Base-by-base conservation (phyloP, 2,113 vertebrate genomes). In the Amblyopsis rosae region DNA sequence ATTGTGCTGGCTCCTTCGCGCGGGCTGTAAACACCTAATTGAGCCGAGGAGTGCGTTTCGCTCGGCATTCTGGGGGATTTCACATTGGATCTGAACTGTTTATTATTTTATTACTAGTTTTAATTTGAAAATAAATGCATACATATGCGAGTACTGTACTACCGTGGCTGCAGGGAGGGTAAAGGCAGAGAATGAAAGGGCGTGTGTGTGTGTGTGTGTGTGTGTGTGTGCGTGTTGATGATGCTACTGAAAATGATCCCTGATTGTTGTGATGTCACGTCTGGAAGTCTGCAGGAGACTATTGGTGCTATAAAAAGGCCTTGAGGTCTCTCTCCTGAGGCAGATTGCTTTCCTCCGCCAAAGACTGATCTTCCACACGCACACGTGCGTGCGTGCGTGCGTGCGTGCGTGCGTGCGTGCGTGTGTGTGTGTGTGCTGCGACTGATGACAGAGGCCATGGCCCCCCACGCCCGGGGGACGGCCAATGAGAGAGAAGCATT, bases 11-110 rank as follows among this genome's bases (percentile, higher is more conserved):
- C 94, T 91, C 95, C 94, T 94, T 86, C 79, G 82, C 86, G 87
- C 85, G 86, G 94, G 94, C 95, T 95, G 95, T 96, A 95, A 93
- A 95, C 95, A 95, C 93, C 97, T 97, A 96, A 98, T 96, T 97
- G 95, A 98, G 97, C 95, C 94, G 81, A 85, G 84, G 82, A 89
- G 87, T 87, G 80, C 82, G 84, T 91, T 92, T 91, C 79, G 71
- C 65, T 60, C 72, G 65, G 91, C 92, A 93, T 96, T 95, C 93
- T 92, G 91, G 93, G 94, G 93, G 94, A 95, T 95, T 95, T 92
- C 93, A 94, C 93, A 83, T 76, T 68, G 70, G 70, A 76, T 77
- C 78, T 84, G 86, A 84, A 87, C 76, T 63, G n/a, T 74, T 82
- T 73, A 62, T 88, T 85, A 89, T 89, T 87, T 85, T 80, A 82